Evolutionary conservation across 2,113 vertebrate species (phyloP).

Genomic region (Rhinolophus ferrumequinum): DNA sequence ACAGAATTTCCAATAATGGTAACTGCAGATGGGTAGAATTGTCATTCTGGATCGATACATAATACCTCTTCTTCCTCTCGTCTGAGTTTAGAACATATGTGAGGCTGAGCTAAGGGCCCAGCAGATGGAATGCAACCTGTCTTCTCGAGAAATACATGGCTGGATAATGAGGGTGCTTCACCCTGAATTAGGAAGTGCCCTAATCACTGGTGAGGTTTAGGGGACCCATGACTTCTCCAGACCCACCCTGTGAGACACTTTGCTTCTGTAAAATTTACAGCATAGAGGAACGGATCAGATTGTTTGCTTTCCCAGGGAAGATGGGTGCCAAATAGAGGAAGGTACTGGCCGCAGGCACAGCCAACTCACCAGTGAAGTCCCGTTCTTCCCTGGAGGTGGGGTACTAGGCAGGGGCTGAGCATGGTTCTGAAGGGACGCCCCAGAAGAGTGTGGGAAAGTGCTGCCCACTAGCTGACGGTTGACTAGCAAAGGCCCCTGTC

Average conservation of each 20-base stretch:
- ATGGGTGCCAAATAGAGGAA: background rate
- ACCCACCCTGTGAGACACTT: background rate
- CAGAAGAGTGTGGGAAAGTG: background rate
- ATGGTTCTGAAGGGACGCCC: too few relatives aligned
- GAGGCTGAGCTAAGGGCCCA: background rate
- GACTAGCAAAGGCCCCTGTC: background rate
- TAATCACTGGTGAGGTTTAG: background rate
- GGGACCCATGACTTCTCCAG: background rate
- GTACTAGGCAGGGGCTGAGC: background rate
- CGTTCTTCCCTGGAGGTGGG: fast-evolving
- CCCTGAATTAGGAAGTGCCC: background rate
- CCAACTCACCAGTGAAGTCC: too few relatives aligned
- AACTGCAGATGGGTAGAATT: background rate
- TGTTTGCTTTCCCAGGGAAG: background rate
- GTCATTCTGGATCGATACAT: background rate
- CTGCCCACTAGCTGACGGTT: too few relatives aligned
- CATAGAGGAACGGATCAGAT: too few relatives aligned
- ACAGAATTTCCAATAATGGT: background rate
- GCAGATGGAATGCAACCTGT: background rate
- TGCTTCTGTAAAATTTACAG: background rate
- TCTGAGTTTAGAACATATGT: background rate
- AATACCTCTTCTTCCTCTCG: background rate
- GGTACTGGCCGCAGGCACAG: too few relatives aligned
- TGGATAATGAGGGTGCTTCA: background rate
- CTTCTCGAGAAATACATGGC: too few relatives aligned